A percentile compares a stretch with the other conserved stretches of the same genome.
phyloP scores from a whole-genome alignment of 2,888 invertebrate genomes.

The Amitus sp. region DNA sequence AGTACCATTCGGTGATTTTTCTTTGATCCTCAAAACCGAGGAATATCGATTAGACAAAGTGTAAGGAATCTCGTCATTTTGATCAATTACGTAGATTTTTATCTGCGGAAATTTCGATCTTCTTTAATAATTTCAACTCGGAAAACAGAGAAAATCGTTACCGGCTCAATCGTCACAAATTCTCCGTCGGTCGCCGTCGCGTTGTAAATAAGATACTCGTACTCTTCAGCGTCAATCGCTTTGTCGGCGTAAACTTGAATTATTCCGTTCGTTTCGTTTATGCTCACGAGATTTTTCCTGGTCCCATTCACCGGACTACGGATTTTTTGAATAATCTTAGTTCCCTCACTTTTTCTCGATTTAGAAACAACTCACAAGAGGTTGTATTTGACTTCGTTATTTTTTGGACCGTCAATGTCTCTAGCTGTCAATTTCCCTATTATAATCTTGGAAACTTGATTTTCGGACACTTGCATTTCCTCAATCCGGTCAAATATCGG shows the following conservation, averaged over 20 bases:
- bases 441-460: slow-evolving; percentile 64
- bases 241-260: slow-evolving; percentile 66
- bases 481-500: slow-evolving; percentile 69
- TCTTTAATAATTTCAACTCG: not conserved
- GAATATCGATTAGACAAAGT: slow-evolving; percentile 60
- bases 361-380: slow-evolving; percentile 65
- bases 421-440: slow-evolving; percentile 72
- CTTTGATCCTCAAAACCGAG: slow-evolving; percentile 64
- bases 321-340: too few relatives aligned
- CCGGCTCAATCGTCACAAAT: slow-evolving; percentile 55
- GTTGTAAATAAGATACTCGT: slow-evolving; percentile 68
- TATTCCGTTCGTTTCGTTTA: slow-evolving; percentile 68
- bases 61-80: slow-evolving; percentile 70
- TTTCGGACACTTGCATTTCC: slow-evolving; percentile 69
- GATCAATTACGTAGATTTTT: slow-evolving; percentile 70
- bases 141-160: not conserved
- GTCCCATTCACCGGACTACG: slow-evolving; percentile 66
- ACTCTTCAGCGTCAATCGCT: slow-evolving; percentile 68
- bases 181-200: slow-evolving; percentile 69
- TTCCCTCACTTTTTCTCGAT: not conserved
- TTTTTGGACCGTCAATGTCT: slow-evolving; percentile 72
- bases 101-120: slow-evolving; percentile 62
- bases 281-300: slow-evolving; percentile 66
- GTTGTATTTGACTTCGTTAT: slow-evolving; percentile 70
- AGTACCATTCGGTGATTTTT: slow-evolving; percentile 66